Conservation (phyloP, 2,797 vertebrate species). For the Potorous gilbertii region DNA sequence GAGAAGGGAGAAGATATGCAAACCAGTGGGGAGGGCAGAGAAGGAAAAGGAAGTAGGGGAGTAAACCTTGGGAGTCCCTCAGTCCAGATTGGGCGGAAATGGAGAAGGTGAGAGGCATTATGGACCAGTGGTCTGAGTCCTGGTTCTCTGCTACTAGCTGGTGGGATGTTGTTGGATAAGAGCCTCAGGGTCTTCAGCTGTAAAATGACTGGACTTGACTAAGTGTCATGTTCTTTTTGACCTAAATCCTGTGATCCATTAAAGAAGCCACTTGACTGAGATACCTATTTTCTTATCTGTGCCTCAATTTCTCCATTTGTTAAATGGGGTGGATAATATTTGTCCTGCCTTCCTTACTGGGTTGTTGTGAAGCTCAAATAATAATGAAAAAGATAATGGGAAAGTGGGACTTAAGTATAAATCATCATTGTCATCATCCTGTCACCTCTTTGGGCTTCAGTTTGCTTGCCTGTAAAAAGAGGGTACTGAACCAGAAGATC, state of each 20-base stretch:
- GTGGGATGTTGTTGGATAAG: not conserved
- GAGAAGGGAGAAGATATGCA: not conserved
- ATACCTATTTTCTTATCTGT: constrained; percentile 1
- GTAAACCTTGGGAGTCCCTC: not conserved
- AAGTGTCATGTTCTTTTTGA: not conserved
- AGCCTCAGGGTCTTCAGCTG: not conserved
- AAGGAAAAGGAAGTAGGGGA: not conserved
- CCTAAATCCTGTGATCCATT: not conserved
- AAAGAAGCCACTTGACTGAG: not conserved
- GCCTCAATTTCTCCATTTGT: not conserved
- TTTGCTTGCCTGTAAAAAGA: not conserved
- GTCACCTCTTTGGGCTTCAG: not conserved
- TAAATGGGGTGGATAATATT: not conserved
- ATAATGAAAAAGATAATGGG: not conserved
- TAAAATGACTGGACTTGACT: not conserved
- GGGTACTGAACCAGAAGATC: not conserved
- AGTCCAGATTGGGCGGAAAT: not conserved
- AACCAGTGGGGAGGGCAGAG: not conserved
- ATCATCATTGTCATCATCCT: not conserved
- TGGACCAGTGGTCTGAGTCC: not conserved
- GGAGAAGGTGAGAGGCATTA: not conserved
- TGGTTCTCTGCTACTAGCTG: not conserved
- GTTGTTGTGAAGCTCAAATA: not conserved
- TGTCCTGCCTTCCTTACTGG: not conserved
- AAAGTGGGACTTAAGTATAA: not conserved